These are phyloP conservation scores for Sinocyclocheilus anophthalmus DNA, from an alignment of 2,113 vertebrate genomes.

Conservation along the genomic window DNA sequence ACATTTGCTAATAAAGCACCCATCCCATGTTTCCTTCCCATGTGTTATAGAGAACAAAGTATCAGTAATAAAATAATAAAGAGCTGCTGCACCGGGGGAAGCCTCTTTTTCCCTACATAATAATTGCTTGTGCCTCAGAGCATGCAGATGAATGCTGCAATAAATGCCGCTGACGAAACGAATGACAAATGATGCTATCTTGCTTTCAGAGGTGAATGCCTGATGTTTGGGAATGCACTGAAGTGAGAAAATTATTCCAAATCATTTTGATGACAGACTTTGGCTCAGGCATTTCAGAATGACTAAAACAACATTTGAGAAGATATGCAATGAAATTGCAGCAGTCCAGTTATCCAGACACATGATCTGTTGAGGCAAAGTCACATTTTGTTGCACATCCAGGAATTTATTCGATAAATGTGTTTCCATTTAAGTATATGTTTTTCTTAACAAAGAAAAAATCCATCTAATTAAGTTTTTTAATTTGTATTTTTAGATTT, in stretches of 20 bases:
- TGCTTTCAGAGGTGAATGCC: background rate
- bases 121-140: background rate
- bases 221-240: background rate
- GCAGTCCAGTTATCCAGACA: background rate
- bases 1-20: background rate
- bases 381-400: background rate
- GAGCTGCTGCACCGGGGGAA: background rate
- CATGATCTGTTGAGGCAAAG: background rate
- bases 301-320: background rate
- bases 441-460: background rate
- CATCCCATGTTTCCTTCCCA: background rate
- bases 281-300: background rate
- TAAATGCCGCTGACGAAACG: background rate
- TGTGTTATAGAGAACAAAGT: background rate
- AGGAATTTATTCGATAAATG: background rate
- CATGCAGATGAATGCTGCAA: background rate
- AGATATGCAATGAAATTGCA: background rate
- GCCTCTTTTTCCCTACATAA: background rate
- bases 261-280: background rate
- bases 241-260: background rate
- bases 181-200: background rate
- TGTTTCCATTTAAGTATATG: background rate
- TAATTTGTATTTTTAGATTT: background rate
- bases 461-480: background rate
- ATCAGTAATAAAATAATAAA: slow-evolving; percentile 1